Percentiles rank a stretch among this genome's conserved stretches.
phyloP scores from a whole-genome alignment of 2,888 invertebrate species.

The Thymelicus lineola region DNA sequence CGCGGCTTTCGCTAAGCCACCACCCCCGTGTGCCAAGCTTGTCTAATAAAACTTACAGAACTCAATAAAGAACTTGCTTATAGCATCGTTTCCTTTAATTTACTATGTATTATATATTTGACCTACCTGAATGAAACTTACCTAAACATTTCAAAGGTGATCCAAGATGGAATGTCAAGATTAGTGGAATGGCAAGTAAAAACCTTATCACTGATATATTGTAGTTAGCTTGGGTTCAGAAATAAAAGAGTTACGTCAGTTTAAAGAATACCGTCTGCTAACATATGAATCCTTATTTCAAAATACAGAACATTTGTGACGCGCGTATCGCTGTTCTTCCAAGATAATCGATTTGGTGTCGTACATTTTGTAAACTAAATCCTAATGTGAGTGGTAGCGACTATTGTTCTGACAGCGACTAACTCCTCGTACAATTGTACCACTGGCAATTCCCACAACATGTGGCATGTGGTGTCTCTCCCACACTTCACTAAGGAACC shows the following conservation, averaged over 20 bases:
- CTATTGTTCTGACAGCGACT: conserved; percentile 47
- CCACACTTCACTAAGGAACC: conserved; percentile 47
- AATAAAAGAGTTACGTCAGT: no score
- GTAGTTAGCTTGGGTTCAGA: no score
- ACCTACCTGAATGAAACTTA: no score
- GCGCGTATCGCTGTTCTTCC: not conserved
- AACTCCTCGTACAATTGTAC: conserved; percentile 41
- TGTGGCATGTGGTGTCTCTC: conserved; percentile 56
- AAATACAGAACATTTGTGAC: no score
- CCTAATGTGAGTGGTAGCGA: conserved; percentile 45
- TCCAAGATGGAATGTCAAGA: no score
- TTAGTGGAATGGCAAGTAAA: no score
- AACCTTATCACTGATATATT: no score
- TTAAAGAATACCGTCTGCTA: no score
- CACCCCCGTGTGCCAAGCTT: conserved; percentile 43
- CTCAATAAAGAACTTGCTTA: conserved; percentile 19
- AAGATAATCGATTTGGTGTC: conserved; percentile 26
- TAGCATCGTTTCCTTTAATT: conserved; percentile 13
- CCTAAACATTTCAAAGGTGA: no score
- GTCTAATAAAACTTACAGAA: conserved; percentile 22
- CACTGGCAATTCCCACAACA: conserved; percentile 46
- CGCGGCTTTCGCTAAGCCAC: conserved; percentile 53
- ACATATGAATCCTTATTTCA: no score
- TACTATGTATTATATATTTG: not conserved
- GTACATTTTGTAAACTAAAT: conserved; percentile 41